Percentiles rank a stretch among this genome's conserved stretches.
phyloP scores from a whole-genome alignment of 2,888 invertebrate species.

The Tenthredo notha region DNA sequence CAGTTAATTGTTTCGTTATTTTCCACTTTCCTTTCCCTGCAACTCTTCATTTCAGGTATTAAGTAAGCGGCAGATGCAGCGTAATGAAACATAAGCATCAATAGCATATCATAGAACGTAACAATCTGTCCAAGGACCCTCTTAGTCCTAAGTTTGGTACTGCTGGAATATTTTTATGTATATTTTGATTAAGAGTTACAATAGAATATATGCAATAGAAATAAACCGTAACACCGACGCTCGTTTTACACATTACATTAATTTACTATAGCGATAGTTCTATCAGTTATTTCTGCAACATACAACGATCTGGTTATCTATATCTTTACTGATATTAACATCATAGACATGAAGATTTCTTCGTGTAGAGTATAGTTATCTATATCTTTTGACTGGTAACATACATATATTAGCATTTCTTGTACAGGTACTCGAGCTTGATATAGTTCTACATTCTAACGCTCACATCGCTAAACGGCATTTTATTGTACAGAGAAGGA shows the following conservation, averaged over 20 bases:
- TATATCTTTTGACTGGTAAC: background rate
- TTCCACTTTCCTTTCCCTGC: too few species aligned
- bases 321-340: background rate
- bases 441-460: background rate
- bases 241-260: conserved; percentile 3
- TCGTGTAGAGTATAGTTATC: background rate
- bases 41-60: too few species aligned
- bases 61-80: too few species aligned
- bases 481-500: background rate
- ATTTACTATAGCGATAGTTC: background rate
- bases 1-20: too few species aligned
- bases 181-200: background rate
- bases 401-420: conserved; percentile 9
- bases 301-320: background rate
- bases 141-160: background rate
- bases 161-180: background rate
- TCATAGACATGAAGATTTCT: conserved; percentile 9
- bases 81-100: too few species aligned
- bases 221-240: background rate
- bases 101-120: too few species aligned
- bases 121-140: too few species aligned
- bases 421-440: background rate
- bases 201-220: background rate
- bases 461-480: background rate
- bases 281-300: background rate